A percentile compares a stretch with the other conserved stretches of the same genome.
phyloP scores from a whole-genome alignment of 2,888 invertebrate species.

The Tinea semifulvella region DNA sequence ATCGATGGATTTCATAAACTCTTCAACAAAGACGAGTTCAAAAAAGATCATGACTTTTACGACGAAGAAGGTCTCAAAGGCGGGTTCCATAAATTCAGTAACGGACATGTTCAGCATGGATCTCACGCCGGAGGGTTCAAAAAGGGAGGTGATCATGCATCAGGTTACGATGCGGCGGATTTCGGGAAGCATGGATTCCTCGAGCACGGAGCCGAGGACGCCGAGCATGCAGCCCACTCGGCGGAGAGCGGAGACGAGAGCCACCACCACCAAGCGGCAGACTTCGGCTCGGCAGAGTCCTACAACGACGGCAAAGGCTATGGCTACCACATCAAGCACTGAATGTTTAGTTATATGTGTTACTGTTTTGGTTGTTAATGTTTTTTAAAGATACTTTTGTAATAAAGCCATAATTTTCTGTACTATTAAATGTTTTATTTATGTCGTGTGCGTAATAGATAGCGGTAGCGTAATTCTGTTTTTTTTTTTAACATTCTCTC shows the following conservation, averaged over 20 bases:
- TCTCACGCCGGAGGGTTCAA: constrained; percentile 57
- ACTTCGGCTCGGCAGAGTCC: constrained; percentile 48
- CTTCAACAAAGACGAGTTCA: constrained; percentile 75
- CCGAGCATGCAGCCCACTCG: constrained; percentile 52
- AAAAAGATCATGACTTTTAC: constrained; percentile 76
- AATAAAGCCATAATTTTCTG: constrained; percentile 34
- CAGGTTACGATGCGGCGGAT: constrained; percentile 53
- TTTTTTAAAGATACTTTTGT: constrained; percentile 48
- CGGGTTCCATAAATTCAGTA: constrained; percentile 66
- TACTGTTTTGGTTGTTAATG: constrained; percentile 36
- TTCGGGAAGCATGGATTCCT: constrained; percentile 58
- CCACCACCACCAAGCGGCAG: constrained; percentile 53
- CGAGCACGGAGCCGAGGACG: constrained; percentile 57
- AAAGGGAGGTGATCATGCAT: constrained; percentile 62
- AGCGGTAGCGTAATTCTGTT: too few species aligned
- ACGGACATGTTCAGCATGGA: constrained; percentile 58
- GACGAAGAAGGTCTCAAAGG: constrained; percentile 70
- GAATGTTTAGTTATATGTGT: constrained; percentile 31
- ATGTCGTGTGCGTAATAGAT: too few species aligned
- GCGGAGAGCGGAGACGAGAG: constrained; percentile 57
- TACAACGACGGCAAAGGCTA: constrained; percentile 43
- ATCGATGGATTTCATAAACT: constrained; percentile 74
- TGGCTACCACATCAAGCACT: constrained; percentile 52
- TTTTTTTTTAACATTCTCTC: too few species aligned
- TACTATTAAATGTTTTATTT: too few species aligned